phyloP scores from a whole-genome alignment of 1,140 invertebrate species.

The Propsilocerus akamusi region DNA sequence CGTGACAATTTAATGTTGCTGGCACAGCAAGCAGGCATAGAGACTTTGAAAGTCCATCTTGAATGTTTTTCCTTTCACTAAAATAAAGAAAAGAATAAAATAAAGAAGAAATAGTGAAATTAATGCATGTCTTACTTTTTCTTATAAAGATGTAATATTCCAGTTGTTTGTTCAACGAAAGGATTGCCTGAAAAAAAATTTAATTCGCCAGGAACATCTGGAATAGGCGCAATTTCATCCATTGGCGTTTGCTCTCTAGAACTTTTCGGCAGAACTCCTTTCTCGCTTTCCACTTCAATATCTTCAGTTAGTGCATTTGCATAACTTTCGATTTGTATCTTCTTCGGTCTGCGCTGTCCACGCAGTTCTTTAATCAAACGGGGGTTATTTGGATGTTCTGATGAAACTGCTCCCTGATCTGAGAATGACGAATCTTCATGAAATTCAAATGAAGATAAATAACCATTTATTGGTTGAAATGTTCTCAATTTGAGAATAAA shows the following conservation, averaged over 20 bases:
- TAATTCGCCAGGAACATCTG: conserved; percentile 36
- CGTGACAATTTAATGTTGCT: conserved; percentile 79
- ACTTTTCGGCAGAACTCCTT: conserved; percentile 23
- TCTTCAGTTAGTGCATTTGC: conserved; percentile 28
- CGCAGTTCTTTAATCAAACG: conserved; percentile 21
- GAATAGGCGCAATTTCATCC: conserved; percentile 18
- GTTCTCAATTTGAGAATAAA: not conserved
- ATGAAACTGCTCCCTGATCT: conserved; percentile 14
- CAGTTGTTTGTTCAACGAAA: conserved; percentile 89
- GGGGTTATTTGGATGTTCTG: conserved; percentile 16
- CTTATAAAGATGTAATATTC: conserved; percentile 90
- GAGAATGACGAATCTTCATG: conserved; percentile 11
- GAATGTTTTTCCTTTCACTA: conserved; percentile 39
- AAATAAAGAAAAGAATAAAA: conserved; percentile 7
- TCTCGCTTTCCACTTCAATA: conserved; percentile 25
- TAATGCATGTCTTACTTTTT: conserved; percentile 49
- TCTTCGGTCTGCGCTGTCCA: conserved; percentile 33
- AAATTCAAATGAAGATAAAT: conserved; percentile 15
- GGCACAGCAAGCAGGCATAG: conserved; percentile 87
- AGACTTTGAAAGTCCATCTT: conserved; percentile 55
- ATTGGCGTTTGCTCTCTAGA: conserved; percentile 24
- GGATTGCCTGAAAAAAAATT: conserved; percentile 92
- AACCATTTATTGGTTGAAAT: not conserved
- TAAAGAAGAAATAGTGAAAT: conserved; percentile 3
- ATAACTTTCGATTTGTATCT: conserved; percentile 47